phyloP scores from a whole-genome alignment of 2,888 invertebrate genomes.

The Shargacucullia verbasci region DNA sequence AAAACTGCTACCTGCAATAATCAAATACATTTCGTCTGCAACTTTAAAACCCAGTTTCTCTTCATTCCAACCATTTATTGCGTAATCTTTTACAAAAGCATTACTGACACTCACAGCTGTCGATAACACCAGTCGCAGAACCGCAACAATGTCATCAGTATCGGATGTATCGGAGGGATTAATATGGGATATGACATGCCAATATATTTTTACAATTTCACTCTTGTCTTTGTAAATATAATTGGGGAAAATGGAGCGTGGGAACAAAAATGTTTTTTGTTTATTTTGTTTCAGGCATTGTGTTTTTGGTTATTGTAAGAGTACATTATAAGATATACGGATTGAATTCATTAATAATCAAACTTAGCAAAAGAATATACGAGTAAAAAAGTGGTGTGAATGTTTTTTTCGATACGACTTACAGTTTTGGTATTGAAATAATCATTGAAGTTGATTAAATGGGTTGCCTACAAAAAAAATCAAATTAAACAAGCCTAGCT shows the following conservation, averaged over 20 bases:
- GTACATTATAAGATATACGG: too few species aligned
- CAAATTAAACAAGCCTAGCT: too few species aligned
- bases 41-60: background rate
- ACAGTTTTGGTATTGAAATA: too few species aligned
- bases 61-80: constrained; percentile 9
- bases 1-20: too few species aligned
- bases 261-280: background rate
- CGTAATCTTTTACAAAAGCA: constrained; percentile 22
- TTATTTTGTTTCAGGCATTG: too few species aligned
- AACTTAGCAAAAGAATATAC: too few species aligned
- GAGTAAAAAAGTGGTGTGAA: too few species aligned
- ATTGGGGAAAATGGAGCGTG: background rate
- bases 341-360: too few species aligned
- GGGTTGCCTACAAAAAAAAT: too few species aligned
- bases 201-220: constrained; percentile 22
- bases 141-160: constrained; percentile 39
- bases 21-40: background rate
- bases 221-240: constrained; percentile 16
- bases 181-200: constrained; percentile 25
- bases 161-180: constrained; percentile 28
- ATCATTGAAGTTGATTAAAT: too few species aligned
- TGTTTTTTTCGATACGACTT: too few species aligned
- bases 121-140: constrained; percentile 31
- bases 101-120: constrained; percentile 28
- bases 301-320: too few species aligned